Evolutionary conservation across 92 coral and sea anemone species (phyloP), one percentile per base, ranked within the genome.

Genomic region (Muricea muricata): DNA sequence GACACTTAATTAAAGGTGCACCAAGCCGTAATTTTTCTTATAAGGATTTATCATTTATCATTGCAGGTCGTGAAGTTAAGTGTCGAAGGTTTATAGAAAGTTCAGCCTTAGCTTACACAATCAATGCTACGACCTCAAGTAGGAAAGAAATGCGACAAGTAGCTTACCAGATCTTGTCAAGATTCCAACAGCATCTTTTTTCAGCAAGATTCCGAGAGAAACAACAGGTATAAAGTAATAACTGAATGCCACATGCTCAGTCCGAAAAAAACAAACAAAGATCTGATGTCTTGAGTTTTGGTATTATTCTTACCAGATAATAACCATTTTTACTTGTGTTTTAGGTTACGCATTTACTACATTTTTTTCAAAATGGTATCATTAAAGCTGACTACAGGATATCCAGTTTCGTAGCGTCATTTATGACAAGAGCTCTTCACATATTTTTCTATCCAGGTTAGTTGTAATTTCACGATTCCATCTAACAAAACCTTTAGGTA

Each of bases 51-150:
- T n/a, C n/a, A n/a, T n/a, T n/a, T n/a, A n/a, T n/a, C n/a, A n/a
- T 81, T 47, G 17, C 60, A 96, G 99, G 90, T 89, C 85, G 85
- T 31, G 94, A 88, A 50, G 95, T 96, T 71, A 91, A 92, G 66
- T 91, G 98, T 77, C 95, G 98, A 58, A 92, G 90, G 85, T 92
- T 96, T 67, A 87, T 93, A 74, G 99, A 93, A 83, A 88, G 89
- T 25, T 91, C 97, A 18, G 93, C 94, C 68, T 78, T 93, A 77
- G 91, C 97, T 48, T 92, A 87, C 73, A 79, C 95, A 17, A 87
- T 90, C 65, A 90, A 94, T 28, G 94, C n/a, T n/a, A n/a, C 98
- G 6, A 56, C 93, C 85, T 91, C 98, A 29, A 93, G 98, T 90
- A 94, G 91, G 71, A 54, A 60, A 33, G 93, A 81, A 90, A 84